Evolutionary conservation across 2,888 invertebrate species (phyloP).

Genomic region (Mermis nigrescens): DNA sequence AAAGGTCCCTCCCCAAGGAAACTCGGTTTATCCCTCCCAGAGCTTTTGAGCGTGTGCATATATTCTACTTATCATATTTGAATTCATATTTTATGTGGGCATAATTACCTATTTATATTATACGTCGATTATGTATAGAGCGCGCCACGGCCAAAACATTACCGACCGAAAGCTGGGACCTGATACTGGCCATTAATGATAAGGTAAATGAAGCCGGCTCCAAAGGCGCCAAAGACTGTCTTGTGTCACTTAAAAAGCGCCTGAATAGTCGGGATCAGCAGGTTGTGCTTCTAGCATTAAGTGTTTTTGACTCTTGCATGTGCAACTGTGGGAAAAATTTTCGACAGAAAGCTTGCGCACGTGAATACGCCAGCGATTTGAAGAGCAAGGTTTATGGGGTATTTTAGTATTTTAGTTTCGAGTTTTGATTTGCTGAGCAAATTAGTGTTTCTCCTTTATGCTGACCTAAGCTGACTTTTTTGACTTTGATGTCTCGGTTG

Average conservation of each 20-base stretch:
- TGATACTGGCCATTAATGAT: conserved; percentile 80
- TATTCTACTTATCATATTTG: no score
- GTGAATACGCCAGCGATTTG: conserved; percentile 79
- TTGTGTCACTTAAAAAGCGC: conserved; percentile 62
- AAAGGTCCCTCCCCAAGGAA: no score
- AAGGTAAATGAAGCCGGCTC: conserved; percentile 43
- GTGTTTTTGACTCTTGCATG: conserved; percentile 69
- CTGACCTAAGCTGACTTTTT: no score
- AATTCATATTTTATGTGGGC: no score
- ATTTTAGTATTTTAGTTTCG: no score
- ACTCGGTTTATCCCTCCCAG: no score
- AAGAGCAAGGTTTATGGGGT: conserved; percentile 33
- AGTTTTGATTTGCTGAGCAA: no score
- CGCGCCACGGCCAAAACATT: conserved; percentile 78
- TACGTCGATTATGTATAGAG: no score
- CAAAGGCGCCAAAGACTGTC: conserved; percentile 55
- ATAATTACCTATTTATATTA: no score
- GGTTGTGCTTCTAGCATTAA: conserved; percentile 75
- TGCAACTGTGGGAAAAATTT: conserved; percentile 79
- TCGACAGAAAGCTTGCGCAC: conserved; percentile 76
- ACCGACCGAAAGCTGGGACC: conserved; percentile 73
- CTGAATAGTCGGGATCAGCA: conserved; percentile 72
- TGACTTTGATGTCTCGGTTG: no score
- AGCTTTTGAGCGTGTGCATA: no score
- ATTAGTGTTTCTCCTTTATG: no score